phyloP scores from a whole-genome alignment of 2,113 vertebrate species.

The Pseudorhombus dupliciocellatus region DNA sequence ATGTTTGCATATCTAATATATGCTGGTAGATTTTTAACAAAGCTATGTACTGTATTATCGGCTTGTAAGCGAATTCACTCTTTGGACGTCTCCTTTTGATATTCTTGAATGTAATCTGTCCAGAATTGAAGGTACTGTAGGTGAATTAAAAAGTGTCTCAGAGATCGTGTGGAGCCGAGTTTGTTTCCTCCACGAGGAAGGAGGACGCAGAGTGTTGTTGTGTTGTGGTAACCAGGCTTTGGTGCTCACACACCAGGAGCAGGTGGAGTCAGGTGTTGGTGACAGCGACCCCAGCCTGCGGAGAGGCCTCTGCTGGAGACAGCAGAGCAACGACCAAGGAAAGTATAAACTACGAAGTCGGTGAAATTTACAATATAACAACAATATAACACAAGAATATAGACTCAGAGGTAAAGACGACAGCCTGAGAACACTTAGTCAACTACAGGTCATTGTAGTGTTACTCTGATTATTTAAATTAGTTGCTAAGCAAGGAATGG shows the following conservation, averaged over 20 bases:
- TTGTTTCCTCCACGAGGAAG: not conserved
- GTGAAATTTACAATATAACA: too few species aligned
- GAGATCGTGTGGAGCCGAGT: not conserved
- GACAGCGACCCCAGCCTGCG: conserved; percentile 25
- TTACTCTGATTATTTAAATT: too few species aligned
- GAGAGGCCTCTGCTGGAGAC: conserved; percentile 41
- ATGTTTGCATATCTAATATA: conserved; percentile 66
- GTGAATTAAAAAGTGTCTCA: conserved; percentile 67
- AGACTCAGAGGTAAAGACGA: not conserved
- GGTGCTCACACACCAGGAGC: conserved; percentile 15
- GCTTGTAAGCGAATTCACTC: conserved; percentile 42
- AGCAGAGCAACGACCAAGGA: conserved; percentile 25
- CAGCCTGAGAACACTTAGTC: not conserved
- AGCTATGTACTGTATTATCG: conserved; percentile 63
- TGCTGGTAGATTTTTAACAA: conserved; percentile 61
- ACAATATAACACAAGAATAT: too few species aligned
- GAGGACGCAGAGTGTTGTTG: too few species aligned
- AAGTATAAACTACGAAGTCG: too few species aligned
- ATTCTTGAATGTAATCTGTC: conserved; percentile 73
- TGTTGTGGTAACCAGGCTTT: conserved; percentile 4
- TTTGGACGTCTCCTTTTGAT: conserved; percentile 70
- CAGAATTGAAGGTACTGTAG: conserved; percentile 71
- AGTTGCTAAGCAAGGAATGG: too few species aligned
- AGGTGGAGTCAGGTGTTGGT: conserved; percentile 62
- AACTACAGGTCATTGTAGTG: not conserved